phyloP scores from a whole-genome alignment of 1,140 invertebrate species.

The Piezodorus guildinii region DNA sequence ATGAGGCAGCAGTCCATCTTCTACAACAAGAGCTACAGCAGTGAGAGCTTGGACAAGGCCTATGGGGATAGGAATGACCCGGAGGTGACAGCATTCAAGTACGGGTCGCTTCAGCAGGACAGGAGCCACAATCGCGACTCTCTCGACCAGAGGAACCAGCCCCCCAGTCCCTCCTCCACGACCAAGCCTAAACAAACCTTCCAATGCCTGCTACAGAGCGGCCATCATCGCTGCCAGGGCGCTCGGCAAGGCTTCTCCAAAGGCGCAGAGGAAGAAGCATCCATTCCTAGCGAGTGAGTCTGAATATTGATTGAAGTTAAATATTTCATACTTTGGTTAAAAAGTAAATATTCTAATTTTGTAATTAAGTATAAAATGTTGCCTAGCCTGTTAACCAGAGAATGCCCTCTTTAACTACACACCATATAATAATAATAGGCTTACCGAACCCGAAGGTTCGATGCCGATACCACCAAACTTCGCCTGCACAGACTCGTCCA shows the following conservation, averaged over 20 bases:
- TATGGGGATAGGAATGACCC: background rate
- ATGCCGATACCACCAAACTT: too few relatives aligned
- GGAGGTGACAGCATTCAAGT: conserved; percentile 5
- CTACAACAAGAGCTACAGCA: conserved; percentile 5
- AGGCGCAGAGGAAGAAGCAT: conserved; percentile 49
- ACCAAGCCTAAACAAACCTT: conserved; percentile 31
- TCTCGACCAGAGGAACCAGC: background rate
- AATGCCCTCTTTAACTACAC: too few relatives aligned
- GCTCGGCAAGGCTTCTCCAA: conserved; percentile 37
- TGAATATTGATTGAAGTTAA: too few relatives aligned
- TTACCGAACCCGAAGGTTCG: too few relatives aligned
- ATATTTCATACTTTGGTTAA: too few relatives aligned
- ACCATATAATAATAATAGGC: too few relatives aligned
- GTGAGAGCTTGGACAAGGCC: conserved; percentile 1
- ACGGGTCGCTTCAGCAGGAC: conserved; percentile 5
- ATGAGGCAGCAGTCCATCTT: conserved; percentile 7
- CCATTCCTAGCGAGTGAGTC: conserved; percentile 54
- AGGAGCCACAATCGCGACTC: background rate
- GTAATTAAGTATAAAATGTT: too few relatives aligned
- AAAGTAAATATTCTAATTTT: too few relatives aligned
- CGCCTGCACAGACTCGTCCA: too few relatives aligned
- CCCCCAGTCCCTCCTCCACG: conserved; percentile 40
- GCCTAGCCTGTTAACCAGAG: too few relatives aligned
- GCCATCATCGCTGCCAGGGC: conserved; percentile 41
- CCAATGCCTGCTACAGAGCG: conserved; percentile 36